Conservation (phyloP, 2,113 vertebrate genomes). For the Ptilorrhoa leucosticta region DNA sequence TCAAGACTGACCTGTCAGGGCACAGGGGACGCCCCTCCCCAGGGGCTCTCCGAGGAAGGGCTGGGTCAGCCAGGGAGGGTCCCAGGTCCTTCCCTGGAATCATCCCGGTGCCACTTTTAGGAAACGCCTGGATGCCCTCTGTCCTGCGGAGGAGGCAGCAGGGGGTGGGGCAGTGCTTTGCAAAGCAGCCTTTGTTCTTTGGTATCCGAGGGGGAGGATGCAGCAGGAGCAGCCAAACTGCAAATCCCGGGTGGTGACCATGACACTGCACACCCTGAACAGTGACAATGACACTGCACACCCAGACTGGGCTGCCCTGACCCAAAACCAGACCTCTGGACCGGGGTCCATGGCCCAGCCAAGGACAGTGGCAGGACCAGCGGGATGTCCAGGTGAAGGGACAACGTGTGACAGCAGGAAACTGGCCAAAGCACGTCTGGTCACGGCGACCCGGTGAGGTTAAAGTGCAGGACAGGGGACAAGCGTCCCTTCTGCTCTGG, state of each 20-base stretch:
- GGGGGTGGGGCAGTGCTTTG: background rate
- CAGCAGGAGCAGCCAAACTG: background rate
- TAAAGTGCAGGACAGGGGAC: constrained; percentile 11
- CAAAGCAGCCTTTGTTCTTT: constrained; percentile 46
- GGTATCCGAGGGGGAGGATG: background rate
- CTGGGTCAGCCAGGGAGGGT: background rate
- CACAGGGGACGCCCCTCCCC: background rate
- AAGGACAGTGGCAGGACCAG: background rate
- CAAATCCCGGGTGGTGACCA: background rate
- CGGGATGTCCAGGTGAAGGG: background rate
- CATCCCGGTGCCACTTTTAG: background rate
- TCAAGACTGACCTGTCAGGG: background rate
- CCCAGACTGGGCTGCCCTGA: background rate
- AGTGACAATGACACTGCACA: background rate
- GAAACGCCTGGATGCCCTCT: rapidly evolving
- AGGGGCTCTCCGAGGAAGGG: background rate
- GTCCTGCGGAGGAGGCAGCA: background rate
- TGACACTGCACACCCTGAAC: background rate
- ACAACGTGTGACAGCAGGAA: background rate
- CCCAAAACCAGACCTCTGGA: background rate
- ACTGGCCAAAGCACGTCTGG: background rate
- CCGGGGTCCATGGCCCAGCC: background rate
- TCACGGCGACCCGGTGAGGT: background rate
- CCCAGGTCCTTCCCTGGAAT: background rate
- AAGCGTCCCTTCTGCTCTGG: background rate